phyloP scores from a whole-genome alignment of 2,888 invertebrate genomes.

The Pollenia griseotomentosa region DNA sequence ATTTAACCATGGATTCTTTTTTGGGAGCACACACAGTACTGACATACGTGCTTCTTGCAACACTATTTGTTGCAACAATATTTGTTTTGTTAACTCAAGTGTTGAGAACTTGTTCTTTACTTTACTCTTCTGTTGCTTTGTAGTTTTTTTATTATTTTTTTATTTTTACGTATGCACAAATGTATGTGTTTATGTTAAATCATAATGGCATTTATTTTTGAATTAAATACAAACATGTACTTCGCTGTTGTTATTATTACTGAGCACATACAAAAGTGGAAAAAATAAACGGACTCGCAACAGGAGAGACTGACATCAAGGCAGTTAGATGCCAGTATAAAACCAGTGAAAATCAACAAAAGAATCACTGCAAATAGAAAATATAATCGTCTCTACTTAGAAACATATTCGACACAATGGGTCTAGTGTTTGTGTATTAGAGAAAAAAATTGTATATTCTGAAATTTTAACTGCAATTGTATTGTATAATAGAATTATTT shows the following conservation, averaged over 20 bases:
- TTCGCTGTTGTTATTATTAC: constrained; percentile 2
- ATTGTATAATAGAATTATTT: no score
- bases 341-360: constrained; percentile 36
- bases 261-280: background rate
- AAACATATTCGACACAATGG: background rate
- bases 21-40: background rate
- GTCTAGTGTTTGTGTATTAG: background rate
- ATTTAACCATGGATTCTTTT: constrained; percentile 46
- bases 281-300: background rate
- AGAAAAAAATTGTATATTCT: no score
- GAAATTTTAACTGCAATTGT: no score
- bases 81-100: constrained; percentile 76
- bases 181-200: background rate
- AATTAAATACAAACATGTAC: background rate
- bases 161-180: background rate
- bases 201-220: constrained; percentile 20
- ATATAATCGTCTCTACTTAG: background rate
- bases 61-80: constrained; percentile 72
- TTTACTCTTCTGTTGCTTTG: background rate
- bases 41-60: constrained; percentile 38
- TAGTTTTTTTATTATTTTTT: background rate
- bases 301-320: constrained; percentile 1
- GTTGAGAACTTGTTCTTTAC: constrained; percentile 71
- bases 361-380: constrained; percentile 13
- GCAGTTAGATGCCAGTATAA: background rate